Evolutionary conservation across 2,113 vertebrate species (phyloP).

Genomic region (Eretmochelys imbricata): DNA sequence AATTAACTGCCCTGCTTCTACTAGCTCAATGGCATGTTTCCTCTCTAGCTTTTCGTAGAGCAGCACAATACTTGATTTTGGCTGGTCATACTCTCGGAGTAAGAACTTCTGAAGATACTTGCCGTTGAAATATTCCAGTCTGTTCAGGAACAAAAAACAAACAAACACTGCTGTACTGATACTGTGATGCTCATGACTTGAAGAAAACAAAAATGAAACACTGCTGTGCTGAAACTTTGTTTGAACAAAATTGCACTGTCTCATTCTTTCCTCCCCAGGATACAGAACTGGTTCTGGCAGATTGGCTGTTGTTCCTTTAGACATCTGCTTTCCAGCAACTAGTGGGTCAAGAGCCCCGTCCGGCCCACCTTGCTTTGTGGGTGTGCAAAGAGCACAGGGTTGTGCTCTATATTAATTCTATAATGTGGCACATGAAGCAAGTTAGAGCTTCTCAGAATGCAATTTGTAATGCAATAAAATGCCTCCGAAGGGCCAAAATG

Average conservation of each 20-base stretch:
- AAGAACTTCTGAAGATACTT: conserved; percentile 86
- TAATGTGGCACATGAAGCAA: neutral
- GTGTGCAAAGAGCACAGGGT: neutral
- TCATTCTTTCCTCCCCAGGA: neutral
- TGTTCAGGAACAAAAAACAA: conserved; percentile 38
- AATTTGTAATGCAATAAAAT: neutral
- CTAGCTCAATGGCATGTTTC: conserved; percentile 79
- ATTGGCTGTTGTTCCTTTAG: neutral
- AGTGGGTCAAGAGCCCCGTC: neutral
- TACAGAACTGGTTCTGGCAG: accelerated
- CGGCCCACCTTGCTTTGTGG: neutral
- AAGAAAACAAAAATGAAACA: neutral
- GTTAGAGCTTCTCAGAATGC: neutral
- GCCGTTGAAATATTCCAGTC: conserved; percentile 86
- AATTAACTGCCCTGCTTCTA: conserved; percentile 71
- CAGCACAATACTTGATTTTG: conserved; percentile 85
- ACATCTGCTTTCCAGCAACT: neutral
- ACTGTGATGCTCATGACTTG: neutral
- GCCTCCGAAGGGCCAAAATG: neutral
- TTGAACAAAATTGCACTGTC: neutral
- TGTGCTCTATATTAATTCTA: neutral
- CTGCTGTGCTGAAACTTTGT: neutral
- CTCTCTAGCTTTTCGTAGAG: conserved; percentile 88
- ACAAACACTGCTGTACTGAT: neutral
- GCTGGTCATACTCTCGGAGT: conserved; percentile 82